A percentile compares a stretch with the other conserved stretches of the same genome.
phyloP scores from a whole-genome alignment of 2,113 vertebrate genomes.

The cattle (Bos taurus) region ARS-UCD2.0 NC_037329.1:130052001-130052500 shows the following conservation, averaged over 20 bases:
- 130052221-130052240: fast-evolving
- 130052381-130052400: background rate
- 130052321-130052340: background rate
- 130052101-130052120: background rate
- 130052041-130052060: background rate
- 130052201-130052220: background rate
- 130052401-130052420: background rate
- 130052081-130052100: background rate
- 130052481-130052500: background rate
- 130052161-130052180: background rate
- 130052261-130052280: background rate
- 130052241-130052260: background rate
- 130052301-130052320: background rate
- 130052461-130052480: background rate
- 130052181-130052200: background rate
- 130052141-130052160: background rate
- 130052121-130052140: background rate
- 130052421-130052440: background rate
- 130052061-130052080: background rate
- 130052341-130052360: background rate
- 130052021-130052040: background rate
- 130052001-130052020: background rate
- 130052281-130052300: background rate
- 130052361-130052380: background rate
- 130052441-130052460: background rate